Evolutionary conservation across 2,113 vertebrate species (phyloP).

Genomic region (Syngnathus floridae): DNA sequence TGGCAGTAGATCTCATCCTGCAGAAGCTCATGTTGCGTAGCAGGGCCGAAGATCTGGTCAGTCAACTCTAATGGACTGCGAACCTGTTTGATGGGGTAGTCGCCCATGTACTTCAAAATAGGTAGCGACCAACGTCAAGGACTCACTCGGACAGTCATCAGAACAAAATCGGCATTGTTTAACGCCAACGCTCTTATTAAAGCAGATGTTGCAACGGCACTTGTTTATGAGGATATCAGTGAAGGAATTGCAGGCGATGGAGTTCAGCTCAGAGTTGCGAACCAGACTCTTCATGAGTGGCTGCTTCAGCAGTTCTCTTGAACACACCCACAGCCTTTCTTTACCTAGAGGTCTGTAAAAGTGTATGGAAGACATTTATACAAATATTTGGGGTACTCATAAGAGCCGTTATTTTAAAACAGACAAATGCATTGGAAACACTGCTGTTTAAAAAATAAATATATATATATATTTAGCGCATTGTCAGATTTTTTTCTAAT

Average conservation of each 20-base stretch:
- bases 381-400: not conserved
- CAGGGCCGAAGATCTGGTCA: slow-evolving; percentile 83
- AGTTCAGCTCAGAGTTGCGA: slow-evolving; percentile 72
- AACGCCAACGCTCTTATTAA: not conserved
- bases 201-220: not conserved
- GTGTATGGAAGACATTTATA: not conserved
- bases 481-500: too few relatives aligned
- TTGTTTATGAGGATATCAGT: slow-evolving; percentile 82
- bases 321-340: slow-evolving; percentile 85
- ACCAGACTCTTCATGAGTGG: slow-evolving; percentile 78
- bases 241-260: slow-evolving; percentile 82
- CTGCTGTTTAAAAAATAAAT: too few relatives aligned
- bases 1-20: slow-evolving; percentile 93
- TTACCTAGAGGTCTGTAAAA: slow-evolving; percentile 75
- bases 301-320: slow-evolving; percentile 83
- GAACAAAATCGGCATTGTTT: not conserved
- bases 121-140: slow-evolving; percentile 58
- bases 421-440: too few relatives aligned
- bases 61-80: slow-evolving; percentile 77
- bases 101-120: slow-evolving; percentile 94
- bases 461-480: too few relatives aligned
- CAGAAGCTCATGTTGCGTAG: slow-evolving; percentile 73
- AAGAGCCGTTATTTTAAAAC: not conserved
- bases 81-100: slow-evolving; percentile 86
- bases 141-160: not conserved